Base-by-base conservation (phyloP, 2,113 vertebrate genomes). In the Podarcis raffonei region DNA sequence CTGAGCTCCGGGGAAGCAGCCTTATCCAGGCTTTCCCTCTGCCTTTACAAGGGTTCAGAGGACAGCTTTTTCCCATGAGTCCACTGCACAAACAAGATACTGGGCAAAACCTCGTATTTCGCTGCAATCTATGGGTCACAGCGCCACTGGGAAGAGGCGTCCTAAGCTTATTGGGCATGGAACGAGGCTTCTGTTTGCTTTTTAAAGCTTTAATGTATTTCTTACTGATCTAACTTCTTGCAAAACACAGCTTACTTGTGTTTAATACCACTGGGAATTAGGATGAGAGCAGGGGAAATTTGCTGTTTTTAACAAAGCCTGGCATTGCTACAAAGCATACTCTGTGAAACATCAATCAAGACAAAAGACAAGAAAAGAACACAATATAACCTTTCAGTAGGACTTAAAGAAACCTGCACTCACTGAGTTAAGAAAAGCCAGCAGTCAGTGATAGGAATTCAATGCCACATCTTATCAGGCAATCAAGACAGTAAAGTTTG, bases 401-500 rank as follows among this genome's bases (percentile, higher is more conserved):
- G 35, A n/a, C 32, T 42, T 81, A 53, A 62, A 27, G 23, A 78
- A 87, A 72, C 32, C 8, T 81, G 6, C 22, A 62, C 25, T n/a
- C 68, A 71, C 25, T 30, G 77, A 81, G 39, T 84, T 83, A 16
- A 37, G 39, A 11, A 18, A 42, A 87, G 15, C 57, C 39, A 35
- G 13, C n/a, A 59, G 53, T 62, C 35, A 30, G 48, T 74, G 53
- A 39, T 81, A 81, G 32, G 66, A 87, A 81, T 74, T 74, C 86
- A 81, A 81, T 87, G 78, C 48, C 6, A 27, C 48, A 27, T 72
- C 81, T 87, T 59, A 81, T 81, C 66, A 74, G 42, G 53, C 25
- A 87, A 74, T 75, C 48, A 87, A 39, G 68, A 59, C 53, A 81
- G 81, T 71, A 87, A 42, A 81, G 53, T 53, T 22, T 87, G 68